Evolutionary conservation across 2,888 invertebrate species (phyloP).

Genomic region (Dascillus cervinus): DNA sequence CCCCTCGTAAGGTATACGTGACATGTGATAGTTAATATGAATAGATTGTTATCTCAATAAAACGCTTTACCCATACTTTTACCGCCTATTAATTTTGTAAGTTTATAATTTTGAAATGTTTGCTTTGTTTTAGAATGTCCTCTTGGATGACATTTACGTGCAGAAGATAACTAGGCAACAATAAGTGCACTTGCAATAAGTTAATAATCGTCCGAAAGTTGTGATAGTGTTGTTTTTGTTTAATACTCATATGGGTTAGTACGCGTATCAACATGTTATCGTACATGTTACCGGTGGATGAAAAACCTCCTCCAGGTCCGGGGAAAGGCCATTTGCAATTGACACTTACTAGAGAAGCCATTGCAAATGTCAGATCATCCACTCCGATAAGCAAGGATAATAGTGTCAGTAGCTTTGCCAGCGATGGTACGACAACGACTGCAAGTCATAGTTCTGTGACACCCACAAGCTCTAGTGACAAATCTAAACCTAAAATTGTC

Average conservation of each 20-base stretch:
- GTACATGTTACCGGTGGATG: conserved; percentile 71
- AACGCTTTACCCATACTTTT: no score
- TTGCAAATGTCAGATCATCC: conserved; percentile 33
- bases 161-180: no score
- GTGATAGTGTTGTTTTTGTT: conserved; percentile 11
- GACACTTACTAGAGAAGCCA: conserved; percentile 33
- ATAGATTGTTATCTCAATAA: no score
- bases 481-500: conserved; percentile 59
- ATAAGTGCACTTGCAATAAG: no score
- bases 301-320: conserved; percentile 61
- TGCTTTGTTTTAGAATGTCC: no score
- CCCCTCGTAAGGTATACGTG: no score
- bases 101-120: no score
- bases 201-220: conserved; percentile 9
- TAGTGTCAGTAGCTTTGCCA: conserved; percentile 62
- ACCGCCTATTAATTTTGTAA: no score
- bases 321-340: conserved; percentile 42
- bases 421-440: conserved; percentile 55
- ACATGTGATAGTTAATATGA: no score
- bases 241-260: conserved; percentile 6
- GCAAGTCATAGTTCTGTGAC: conserved; percentile 47
- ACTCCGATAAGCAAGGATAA: conserved; percentile 55
- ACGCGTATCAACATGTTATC: conserved; percentile 54
- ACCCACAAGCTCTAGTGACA: conserved; percentile 54
- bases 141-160: no score